phyloP scores from a whole-genome alignment of 2,797 vertebrate genomes.

The Xerus rutilus region DNA sequence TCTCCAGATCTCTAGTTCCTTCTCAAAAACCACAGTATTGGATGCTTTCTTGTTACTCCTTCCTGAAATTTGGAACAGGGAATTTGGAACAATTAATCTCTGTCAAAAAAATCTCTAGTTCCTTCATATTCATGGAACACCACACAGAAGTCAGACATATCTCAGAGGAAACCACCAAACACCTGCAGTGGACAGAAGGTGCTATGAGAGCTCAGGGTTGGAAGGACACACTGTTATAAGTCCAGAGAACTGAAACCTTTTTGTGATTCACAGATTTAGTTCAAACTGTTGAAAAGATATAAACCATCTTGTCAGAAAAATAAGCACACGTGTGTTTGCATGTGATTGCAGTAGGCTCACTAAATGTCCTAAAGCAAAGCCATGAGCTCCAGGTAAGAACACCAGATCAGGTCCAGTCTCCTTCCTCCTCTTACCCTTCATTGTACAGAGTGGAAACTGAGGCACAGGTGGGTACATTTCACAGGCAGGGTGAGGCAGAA shows the following conservation, averaged over 20 bases:
- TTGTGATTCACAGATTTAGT: background rate
- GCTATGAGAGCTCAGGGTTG: background rate
- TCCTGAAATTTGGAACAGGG: background rate
- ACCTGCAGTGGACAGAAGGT: background rate
- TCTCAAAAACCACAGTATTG: background rate
- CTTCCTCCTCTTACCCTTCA: background rate
- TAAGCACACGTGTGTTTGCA: background rate
- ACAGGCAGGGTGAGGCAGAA: background rate
- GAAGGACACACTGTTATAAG: background rate
- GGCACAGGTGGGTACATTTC: background rate
- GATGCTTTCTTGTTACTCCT: background rate
- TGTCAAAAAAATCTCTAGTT: background rate
- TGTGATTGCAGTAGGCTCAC: background rate
- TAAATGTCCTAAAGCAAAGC: background rate
- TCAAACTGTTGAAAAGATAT: background rate
- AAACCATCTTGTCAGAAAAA: background rate
- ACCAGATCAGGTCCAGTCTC: background rate
- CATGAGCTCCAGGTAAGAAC: background rate
- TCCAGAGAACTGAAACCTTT: background rate
- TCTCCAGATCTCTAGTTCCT: background rate
- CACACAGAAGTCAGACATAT: background rate
- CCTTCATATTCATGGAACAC: background rate
- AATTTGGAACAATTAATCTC: background rate
- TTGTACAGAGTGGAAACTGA: background rate
- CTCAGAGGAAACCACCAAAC: background rate